Base-by-base conservation (phyloP, 2,888 invertebrate species). In the Andrena chrysosceles region DNA sequence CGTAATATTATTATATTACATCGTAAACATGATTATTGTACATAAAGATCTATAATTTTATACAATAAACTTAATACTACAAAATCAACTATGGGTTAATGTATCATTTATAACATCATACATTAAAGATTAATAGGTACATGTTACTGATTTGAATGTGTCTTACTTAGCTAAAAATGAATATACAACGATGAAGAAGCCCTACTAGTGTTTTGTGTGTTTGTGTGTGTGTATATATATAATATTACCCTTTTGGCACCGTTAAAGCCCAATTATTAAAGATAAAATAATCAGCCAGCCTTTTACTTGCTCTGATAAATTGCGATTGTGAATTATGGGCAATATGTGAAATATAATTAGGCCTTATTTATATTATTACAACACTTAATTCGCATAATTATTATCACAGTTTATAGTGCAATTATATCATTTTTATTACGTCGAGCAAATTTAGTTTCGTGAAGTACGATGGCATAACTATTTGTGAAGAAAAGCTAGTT, bases 161-260 rank as follows among this genome's bases (percentile, higher is more conserved):
- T 72, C 86, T 87, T 89, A 87, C 77, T 60, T 83, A 78, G 59
- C 78, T 80, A 86, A 42, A 82, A 85, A 84, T 83, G 77, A 89
- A 88, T 87, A 77, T 85, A 87, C 84, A 89, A 88, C 87, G 74
- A 81, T 78, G 83, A 84, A 84, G 72, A 85, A 88, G 83, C 85
- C 82, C 80, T 83, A 81, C 64, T 87, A 56, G 23, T 56, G 42
- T 42, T 16, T 42, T 42, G 42, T 42, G 42, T 42, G 42, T 13
- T 0, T 42, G 13, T 42, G 42, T 42, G 3, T 42, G 10, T 42
- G 13, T 84, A 81, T 84, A 85, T 77, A 71, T 81, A 76, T 80
- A 83, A 80, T 83, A 71, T 73, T 66, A 83, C 62, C 77, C 70
- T 81, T 89, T 91, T 91, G 92, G 91, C 92, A 92, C 91, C 88